Evolutionary conservation across 2,797 vertebrate species (phyloP).

Genomic region (Hydrophis major): DNA sequence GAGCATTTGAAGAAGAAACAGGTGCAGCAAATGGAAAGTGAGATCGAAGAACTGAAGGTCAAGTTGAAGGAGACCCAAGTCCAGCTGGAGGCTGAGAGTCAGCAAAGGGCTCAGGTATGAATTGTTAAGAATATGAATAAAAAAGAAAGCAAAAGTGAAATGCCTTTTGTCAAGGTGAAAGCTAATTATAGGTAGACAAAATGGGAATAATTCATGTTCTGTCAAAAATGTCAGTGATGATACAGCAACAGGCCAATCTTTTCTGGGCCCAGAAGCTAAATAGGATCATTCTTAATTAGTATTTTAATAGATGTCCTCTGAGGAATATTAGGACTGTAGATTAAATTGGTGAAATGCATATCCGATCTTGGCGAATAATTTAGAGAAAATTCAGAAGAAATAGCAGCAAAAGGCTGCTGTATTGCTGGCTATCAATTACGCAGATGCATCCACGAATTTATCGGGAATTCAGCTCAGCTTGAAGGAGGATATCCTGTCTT

Average conservation of each 20-base stretch:
- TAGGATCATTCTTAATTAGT: not conserved
- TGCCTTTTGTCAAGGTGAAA: not conserved
- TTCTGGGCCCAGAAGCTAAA: not conserved
- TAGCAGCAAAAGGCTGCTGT: not conserved
- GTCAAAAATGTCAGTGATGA: not conserved
- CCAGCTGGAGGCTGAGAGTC: conserved; percentile 65
- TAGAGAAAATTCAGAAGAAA: not conserved
- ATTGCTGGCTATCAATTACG: not conserved
- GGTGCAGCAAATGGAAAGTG: conserved; percentile 65
- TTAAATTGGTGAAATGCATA: not conserved
- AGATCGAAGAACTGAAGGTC: conserved; percentile 69
- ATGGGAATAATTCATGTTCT: not conserved
- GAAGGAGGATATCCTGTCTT: not conserved
- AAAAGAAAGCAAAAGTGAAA: not conserved
- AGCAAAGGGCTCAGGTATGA: conserved; percentile 65
- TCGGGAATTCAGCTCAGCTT: not conserved
- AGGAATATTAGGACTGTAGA: not conserved
- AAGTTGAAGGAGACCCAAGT: conserved; percentile 65
- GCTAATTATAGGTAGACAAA: not conserved
- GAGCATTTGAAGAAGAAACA: conserved; percentile 68
- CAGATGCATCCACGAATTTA: not conserved
- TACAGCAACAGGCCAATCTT: not conserved
- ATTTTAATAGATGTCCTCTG: not conserved
- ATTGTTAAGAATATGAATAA: not conserved
- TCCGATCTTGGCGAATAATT: not conserved